Evolutionary conservation across 2,888 invertebrate genomes (phyloP).

Genomic region (Drosophila conformis): DNA sequence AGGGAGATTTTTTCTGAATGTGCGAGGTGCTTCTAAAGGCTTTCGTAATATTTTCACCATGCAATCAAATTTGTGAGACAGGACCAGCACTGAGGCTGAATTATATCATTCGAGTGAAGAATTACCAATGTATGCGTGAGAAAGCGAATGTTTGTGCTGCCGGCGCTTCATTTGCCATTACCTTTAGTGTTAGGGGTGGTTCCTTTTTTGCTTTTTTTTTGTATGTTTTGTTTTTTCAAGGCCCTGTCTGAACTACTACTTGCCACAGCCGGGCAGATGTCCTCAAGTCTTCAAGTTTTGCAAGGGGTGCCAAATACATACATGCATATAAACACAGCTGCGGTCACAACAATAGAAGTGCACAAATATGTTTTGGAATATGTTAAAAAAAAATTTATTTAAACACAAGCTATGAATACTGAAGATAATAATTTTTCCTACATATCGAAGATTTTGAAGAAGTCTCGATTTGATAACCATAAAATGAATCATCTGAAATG

Average conservation of each 20-base stretch:
- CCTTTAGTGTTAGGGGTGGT: conserved; percentile 51
- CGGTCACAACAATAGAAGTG: neutral
- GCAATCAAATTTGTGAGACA: neutral
- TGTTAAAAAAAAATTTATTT: neutral
- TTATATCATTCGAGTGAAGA: conserved; percentile 33
- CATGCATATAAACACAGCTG: neutral
- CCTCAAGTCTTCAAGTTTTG: neutral
- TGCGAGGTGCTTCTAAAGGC: neutral
- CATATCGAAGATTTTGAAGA: neutral
- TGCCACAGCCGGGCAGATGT: neutral
- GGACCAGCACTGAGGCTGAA: conserved; percentile 1
- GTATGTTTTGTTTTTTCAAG: neutral
- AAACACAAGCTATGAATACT: neutral
- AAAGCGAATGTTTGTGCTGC: conserved; percentile 50
- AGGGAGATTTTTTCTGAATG: neutral
- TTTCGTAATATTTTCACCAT: neutral
- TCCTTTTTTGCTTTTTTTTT: conserved; percentile 10
- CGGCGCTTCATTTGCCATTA: conserved; percentile 48
- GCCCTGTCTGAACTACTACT: neutral
- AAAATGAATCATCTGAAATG: neutral
- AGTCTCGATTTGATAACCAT: neutral
- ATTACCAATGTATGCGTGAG: conserved; percentile 51
- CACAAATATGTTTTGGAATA: neutral
- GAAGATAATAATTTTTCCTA: neutral
- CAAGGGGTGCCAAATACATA: neutral